Evolutionary conservation across 1,140 invertebrate species (phyloP).

Genomic region (Asobara japonica): DNA sequence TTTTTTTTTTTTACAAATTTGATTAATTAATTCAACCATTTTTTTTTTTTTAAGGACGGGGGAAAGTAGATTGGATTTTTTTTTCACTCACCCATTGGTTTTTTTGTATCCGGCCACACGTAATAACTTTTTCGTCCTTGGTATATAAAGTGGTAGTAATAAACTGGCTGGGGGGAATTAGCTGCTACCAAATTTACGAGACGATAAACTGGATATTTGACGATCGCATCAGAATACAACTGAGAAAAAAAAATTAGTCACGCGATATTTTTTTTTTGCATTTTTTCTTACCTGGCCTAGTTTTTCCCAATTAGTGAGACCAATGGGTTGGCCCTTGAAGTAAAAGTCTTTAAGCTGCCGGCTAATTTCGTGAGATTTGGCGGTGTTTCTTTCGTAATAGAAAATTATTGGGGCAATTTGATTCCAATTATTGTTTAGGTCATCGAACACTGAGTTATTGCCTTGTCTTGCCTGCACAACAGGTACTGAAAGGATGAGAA

Average conservation of each 20-base stretch:
- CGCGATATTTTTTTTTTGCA: no score
- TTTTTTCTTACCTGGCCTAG: background rate
- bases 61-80: no score
- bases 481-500: slow-evolving; percentile 60
- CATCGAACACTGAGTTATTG: slow-evolving; percentile 58
- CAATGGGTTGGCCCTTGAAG: background rate
- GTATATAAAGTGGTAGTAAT: slow-evolving; percentile 34
- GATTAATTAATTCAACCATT: no score
- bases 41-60: no score
- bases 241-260: background rate
- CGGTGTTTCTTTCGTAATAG: slow-evolving; percentile 65
- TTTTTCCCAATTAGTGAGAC: background rate
- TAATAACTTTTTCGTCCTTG: slow-evolving; percentile 27
- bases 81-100: slow-evolving; percentile 31
- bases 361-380: slow-evolving; percentile 51
- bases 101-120: slow-evolving; percentile 17
- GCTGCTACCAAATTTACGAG: slow-evolving; percentile 18
- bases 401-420: slow-evolving; percentile 69
- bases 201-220: slow-evolving; percentile 21
- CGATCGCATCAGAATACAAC: slow-evolving; percentile 29
- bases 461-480: slow-evolving; percentile 44
- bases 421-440: slow-evolving; percentile 67
- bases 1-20: no score
- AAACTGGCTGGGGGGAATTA: slow-evolving; percentile 29
- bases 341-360: slow-evolving; percentile 20